These are phyloP conservation scores for Apogon talboti DNA, from an alignment of 2,797 vertebrate genomes.

Conservation along the genomic window DNA sequence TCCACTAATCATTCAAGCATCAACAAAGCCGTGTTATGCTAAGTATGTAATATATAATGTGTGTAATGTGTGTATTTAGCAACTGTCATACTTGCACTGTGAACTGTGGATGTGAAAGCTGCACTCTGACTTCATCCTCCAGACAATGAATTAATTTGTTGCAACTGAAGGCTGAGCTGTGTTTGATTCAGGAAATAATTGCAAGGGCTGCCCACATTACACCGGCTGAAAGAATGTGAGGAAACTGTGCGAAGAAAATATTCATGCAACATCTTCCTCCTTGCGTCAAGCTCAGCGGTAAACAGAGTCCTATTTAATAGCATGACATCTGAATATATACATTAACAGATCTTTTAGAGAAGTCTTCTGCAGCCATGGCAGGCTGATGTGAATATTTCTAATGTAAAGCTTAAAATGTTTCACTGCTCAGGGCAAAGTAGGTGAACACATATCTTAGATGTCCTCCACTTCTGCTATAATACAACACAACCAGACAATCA, in stretches of 20 bases:
- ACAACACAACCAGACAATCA: conserved; percentile 4
- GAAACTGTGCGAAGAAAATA: conserved; percentile 15
- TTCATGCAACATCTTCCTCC: conserved; percentile 19
- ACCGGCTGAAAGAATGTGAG: conserved; percentile 1
- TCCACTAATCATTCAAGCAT: conserved; percentile 8
- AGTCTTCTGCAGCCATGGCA: not conserved
- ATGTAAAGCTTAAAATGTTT: conserved; percentile 15
- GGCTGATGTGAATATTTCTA: conserved; percentile 15
- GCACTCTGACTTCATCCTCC: not conserved
- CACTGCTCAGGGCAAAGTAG: conserved; percentile 8
- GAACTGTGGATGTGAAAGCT: not conserved
- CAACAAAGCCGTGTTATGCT: not conserved
- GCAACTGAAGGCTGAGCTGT: not conserved
- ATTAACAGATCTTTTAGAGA: conserved; percentile 21
- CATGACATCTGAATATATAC: conserved; percentile 6
- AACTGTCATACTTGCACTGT: conserved; percentile 1
- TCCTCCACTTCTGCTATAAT: conserved; percentile 1
- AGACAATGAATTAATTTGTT: not conserved
- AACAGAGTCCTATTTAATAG: conserved; percentile 9
- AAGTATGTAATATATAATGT: conserved; percentile 1
- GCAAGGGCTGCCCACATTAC: not conserved
- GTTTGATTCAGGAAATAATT: not conserved
- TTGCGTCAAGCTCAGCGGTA: conserved; percentile 10
- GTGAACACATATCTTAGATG: conserved; percentile 3
- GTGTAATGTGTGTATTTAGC: not conserved